Conservation (phyloP, 1,140 invertebrate genomes). For the Odontomachus brunneus region DNA sequence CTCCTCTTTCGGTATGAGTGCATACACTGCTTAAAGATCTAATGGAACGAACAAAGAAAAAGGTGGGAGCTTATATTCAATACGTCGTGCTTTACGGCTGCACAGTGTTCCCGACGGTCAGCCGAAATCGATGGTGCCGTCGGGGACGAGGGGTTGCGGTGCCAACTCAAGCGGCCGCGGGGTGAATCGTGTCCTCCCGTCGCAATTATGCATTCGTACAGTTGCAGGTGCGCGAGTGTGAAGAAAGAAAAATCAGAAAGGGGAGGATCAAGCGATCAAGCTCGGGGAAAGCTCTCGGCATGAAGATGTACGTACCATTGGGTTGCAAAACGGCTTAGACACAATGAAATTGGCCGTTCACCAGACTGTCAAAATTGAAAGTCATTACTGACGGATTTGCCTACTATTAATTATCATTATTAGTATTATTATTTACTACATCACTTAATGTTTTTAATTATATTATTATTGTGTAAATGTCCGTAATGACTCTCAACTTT, state of each 20-base stretch:
- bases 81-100: conserved; percentile 46
- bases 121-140: conserved; percentile 4
- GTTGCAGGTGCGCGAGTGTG: background rate
- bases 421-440: too few relatives aligned
- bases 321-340: too few relatives aligned
- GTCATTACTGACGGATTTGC: too few relatives aligned
- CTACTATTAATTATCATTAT: too few relatives aligned
- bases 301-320: background rate
- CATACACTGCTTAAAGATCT: background rate
- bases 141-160: background rate
- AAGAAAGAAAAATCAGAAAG: background rate
- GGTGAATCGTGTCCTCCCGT: background rate
- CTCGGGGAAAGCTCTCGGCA: background rate
- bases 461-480: too few relatives aligned
- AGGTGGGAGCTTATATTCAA: too few relatives aligned
- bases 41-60: conserved; percentile 1
- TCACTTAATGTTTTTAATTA: too few relatives aligned
- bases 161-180: background rate
- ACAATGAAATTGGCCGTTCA: too few relatives aligned
- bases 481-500: too few relatives aligned
- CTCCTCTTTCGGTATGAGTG: background rate
- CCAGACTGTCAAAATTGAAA: too few relatives aligned
- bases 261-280: background rate
- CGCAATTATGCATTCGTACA: background rate
- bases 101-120: background rate